Base-by-base conservation (phyloP, 2,113 vertebrate genomes). In the Hippocampus zosterae region DNA sequence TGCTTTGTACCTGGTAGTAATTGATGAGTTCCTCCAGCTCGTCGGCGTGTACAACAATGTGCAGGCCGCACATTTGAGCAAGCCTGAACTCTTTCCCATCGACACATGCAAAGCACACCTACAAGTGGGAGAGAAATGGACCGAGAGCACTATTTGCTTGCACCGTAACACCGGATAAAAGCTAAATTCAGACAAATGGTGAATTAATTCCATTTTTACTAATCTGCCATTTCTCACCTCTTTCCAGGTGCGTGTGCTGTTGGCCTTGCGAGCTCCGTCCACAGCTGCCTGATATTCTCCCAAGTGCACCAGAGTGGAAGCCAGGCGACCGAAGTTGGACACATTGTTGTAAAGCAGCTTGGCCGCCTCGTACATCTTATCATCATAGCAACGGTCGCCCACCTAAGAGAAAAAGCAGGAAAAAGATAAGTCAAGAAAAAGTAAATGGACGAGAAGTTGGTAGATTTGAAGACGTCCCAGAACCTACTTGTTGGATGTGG, bases 21-120 rank as follows among this genome's bases (percentile, higher is more conserved):
- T 99, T 99, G 81, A 99, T 99, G 50, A 99, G 93, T 74, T 99
- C 97, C 82, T 99, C 97, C 85, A 99, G 90, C 85, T 99, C 97
- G 78, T 99, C 97, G 2, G 97, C 97, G 41, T 99, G 97, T 59
- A 99, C 97, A 1, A 99, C 97, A 70, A 99, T 99, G 75, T 99
- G 97, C 65, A 99, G 94, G 21, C 97, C 97, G 71, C 97, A 99
- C 96, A 99, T 96, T 78, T 99, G 97, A 82, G 97, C 96, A 65
- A 99, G 92, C 65, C 97, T 95, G 84, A 99, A 99, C 87, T 99
- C 97, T 76, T 98, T 98, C 12, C 97, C 97, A 56, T 99, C 97
- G 19, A 99, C 97, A 81, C 97, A 99, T 8, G 97, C 97, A 23
- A 99, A 99, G 90, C 97, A 99, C 78, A 99, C 97, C 97, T 99